Evolutionary conservation across 2,797 vertebrate species (phyloP), one percentile per base, ranked within the genome.

Genomic region (Hylomyscus alleni): DNA sequence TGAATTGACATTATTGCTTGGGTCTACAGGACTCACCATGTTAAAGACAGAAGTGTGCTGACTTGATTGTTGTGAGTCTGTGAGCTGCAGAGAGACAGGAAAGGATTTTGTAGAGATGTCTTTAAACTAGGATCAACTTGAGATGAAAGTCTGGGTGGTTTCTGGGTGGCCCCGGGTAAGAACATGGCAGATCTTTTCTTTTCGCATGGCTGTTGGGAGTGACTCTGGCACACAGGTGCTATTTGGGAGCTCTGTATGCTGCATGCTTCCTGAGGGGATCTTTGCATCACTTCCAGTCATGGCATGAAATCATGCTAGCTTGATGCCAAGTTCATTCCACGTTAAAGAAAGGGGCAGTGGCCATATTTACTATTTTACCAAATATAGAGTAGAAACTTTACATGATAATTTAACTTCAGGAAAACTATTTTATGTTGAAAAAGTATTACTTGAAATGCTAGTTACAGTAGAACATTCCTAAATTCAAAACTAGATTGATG

Each of bases 271-370:
- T 67, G 34, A 67, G 65, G 65, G 14, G 13, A 34, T 34, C 26
- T 4, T 29, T 7, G 13, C 11, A 31, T 29, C 4, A 20, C 40
- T 84, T 84, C 17, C 6, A 58, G 34, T 10, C 37, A 31, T 62
- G 7, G 13, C 26, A 47, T 47, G 40, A 13, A 62, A 47, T 44
- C 58, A 65, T 47, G 26, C 15, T 6, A 31, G 0, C 26, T 62
- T 44, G 15, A 31, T 19, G 8, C 26, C 17, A 31, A 3, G 3
- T 34, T 44, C 40, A 47, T 37, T 58, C 47, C 52, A 34, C 62
- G 87, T 92, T 72, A 86, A 92, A 86, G 31, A 90, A 88, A 92
- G 65, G 34, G n/a, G 12, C 58, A 47, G 44, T 72, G 22, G 24
- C 40, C 83, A 6, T 56, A 83, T 47, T 89, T 93, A 85, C 47